Conservation (phyloP, 2,888 invertebrate genomes). For the Brachyopa scutellaris region DNA sequence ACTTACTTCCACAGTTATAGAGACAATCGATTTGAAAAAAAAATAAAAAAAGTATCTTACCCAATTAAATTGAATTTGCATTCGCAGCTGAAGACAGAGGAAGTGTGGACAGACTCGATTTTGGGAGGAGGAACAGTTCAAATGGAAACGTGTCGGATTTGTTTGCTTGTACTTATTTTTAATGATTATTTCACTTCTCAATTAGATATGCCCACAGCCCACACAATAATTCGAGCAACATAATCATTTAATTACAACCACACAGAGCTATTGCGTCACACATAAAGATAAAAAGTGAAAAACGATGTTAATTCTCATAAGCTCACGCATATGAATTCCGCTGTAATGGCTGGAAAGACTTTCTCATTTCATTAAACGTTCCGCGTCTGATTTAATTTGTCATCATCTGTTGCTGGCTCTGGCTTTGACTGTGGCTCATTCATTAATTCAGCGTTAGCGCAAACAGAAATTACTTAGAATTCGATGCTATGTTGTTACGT, state of each 20-base stretch:
- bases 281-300: conserved; percentile 7
- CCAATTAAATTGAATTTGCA: conserved; percentile 39
- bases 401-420: background rate
- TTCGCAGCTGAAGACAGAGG: background rate
- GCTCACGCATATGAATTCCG: conserved; percentile 16
- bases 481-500: conserved; percentile 36
- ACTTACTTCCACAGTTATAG: conserved; percentile 38
- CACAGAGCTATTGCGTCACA: conserved; percentile 23
- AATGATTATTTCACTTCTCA: conserved; percentile 36
- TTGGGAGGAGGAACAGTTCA: background rate
- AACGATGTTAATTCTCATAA: conserved; percentile 15
- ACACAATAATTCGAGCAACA: conserved; percentile 25
- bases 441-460: conserved; percentile 24
- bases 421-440: background rate
- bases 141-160: conserved; percentile 11
- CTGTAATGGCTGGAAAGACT: conserved; percentile 20
- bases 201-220: conserved; percentile 38
- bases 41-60: too few species aligned
- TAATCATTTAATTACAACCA: conserved; percentile 29
- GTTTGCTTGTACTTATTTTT: background rate
- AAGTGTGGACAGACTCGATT: conserved; percentile 6
- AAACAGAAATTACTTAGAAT: conserved; percentile 48
- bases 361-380: conserved; percentile 38
- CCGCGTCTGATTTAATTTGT: conserved; percentile 17
- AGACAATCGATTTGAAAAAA: conserved; percentile 45